Evolutionary conservation across 2,888 invertebrate species (phyloP).

Genomic region (Dynastes hyllus): DNA sequence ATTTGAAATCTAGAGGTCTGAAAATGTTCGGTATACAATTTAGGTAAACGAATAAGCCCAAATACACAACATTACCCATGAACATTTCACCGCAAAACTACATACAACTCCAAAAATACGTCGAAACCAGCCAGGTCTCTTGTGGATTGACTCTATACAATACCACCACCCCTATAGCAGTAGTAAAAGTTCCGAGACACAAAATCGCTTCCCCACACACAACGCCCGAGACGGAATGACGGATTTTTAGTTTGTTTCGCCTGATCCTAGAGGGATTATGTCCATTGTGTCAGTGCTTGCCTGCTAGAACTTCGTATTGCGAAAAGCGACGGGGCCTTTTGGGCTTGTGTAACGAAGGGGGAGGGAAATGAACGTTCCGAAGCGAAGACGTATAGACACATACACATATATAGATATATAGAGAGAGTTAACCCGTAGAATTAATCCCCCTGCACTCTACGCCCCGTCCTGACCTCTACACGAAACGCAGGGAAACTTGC

Average conservation of each 20-base stretch:
- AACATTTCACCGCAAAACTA: no score
- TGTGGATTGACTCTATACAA: neutral
- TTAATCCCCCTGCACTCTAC: constrained; percentile 59
- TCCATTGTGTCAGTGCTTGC: constrained; percentile 67
- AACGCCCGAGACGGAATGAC: constrained; percentile 64
- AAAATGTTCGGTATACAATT: no score
- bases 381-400: neutral
- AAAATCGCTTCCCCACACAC: constrained; percentile 60
- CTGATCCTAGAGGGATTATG: constrained; percentile 66
- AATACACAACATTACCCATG: no score
- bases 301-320: constrained; percentile 58
- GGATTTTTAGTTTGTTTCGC: constrained; percentile 68
- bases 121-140: neutral
- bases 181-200: constrained; percentile 61
- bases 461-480: no score
- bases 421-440: constrained; percentile 55
- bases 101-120: no score
- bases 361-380: neutral
- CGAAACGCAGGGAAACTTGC: constrained; percentile 68
- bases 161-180: neutral
- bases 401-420: no score
- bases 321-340: neutral
- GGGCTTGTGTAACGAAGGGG: neutral
- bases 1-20: no score
- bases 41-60: no score